phyloP scores from a whole-genome alignment of 1,140 invertebrate genomes.

The Cotesia vestalis region DNA sequence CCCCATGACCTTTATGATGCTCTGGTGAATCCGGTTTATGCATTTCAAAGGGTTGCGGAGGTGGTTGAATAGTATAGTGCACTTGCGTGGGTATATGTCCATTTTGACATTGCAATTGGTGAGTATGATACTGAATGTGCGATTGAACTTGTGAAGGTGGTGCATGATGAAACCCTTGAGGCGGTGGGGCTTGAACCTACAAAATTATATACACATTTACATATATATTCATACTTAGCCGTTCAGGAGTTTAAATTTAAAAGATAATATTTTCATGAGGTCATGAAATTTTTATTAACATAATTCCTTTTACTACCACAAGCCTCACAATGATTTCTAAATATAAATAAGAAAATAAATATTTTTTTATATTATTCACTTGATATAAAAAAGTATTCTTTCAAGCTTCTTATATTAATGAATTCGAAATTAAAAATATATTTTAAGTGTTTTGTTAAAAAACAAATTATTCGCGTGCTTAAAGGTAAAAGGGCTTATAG shows the following conservation, averaged over 20 bases:
- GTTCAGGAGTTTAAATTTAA: conserved; percentile 5
- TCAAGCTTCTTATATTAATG: no score
- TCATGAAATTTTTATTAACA: no score
- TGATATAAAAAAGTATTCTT: no score
- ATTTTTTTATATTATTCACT: no score
- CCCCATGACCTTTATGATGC: conserved; percentile 58
- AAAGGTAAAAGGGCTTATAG: no score
- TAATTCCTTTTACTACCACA: no score
- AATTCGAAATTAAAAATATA: no score
- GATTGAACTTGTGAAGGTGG: conserved; percentile 58
- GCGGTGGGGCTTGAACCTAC: conserved; percentile 50
- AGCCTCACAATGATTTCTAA: neutral
- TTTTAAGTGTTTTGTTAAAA: no score
- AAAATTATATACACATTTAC: conserved; percentile 19
- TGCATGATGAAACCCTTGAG: conserved; percentile 53
- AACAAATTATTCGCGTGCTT: no score
- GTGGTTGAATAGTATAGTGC: conserved; percentile 59
- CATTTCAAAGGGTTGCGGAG: conserved; percentile 53
- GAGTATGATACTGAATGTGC: conserved; percentile 60
- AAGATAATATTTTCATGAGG: neutral
- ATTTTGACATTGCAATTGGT: conserved; percentile 63
- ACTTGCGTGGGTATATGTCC: conserved; percentile 60
- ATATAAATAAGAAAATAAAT: neutral
- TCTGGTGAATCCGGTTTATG: conserved; percentile 57
- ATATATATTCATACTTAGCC: neutral